phyloP scores from a whole-genome alignment of 2,797 vertebrate genomes.

The Chrysocyon brachyurus region DNA sequence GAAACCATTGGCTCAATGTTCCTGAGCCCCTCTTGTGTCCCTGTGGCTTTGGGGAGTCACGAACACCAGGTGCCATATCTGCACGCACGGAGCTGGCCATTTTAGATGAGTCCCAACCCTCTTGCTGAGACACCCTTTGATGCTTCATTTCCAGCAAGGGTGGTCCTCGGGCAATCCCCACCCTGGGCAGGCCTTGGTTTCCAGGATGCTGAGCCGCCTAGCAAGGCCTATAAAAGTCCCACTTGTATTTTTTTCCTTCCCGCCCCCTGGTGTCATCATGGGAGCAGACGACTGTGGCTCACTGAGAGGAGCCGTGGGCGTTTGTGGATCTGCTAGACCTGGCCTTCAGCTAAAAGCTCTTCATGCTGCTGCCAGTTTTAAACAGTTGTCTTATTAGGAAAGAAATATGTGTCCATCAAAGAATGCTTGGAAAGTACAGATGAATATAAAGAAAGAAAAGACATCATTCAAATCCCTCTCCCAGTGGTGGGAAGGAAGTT shows the following conservation, averaged over 20 bases:
- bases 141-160: not conserved
- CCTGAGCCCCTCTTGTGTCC: not conserved
- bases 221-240: not conserved
- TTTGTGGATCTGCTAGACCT: too few species aligned
- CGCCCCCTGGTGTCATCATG: fast-evolving
- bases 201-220: not conserved
- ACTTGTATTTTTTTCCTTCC: not conserved
- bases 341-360: not conserved
- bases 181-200: not conserved
- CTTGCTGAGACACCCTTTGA: not conserved
- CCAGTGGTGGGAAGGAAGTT: not conserved
- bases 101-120: not conserved
- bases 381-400: not conserved
- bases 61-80: not conserved
- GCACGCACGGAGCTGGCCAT: fast-evolving
- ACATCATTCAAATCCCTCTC: not conserved
- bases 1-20: not conserved
- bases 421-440: not conserved
- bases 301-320: fast-evolving
- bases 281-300: not conserved
- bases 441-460: not conserved
- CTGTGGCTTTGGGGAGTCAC: fast-evolving
- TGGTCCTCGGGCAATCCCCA: fast-evolving
- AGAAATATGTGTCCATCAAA: not conserved
- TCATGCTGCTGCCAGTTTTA: not conserved